A percentile compares a stretch with the other conserved stretches of the same genome.
phyloP scores from a whole-genome alignment of 2,797 vertebrate species.

The Centroberyx gerrardi region DNA sequence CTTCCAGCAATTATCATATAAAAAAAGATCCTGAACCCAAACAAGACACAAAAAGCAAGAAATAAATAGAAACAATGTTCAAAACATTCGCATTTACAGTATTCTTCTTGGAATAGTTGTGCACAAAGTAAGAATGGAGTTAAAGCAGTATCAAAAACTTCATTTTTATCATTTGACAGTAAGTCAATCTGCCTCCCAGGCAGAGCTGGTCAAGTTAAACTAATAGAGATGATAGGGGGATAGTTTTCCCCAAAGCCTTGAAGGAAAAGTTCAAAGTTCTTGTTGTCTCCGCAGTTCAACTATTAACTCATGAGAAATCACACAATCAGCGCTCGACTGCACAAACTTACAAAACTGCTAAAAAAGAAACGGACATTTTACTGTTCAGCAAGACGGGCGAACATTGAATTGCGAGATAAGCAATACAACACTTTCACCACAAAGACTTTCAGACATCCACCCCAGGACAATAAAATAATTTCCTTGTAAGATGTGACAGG shows the following conservation, averaged over 20 bases:
- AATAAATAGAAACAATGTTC: constrained; percentile 80
- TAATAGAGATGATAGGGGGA: constrained; percentile 10
- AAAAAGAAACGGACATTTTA: constrained; percentile 10
- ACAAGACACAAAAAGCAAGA: constrained; percentile 50
- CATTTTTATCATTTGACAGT: not conserved
- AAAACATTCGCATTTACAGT: constrained; percentile 78
- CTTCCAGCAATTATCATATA: constrained; percentile 53
- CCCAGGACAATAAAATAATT: constrained; percentile 7
- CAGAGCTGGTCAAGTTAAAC: constrained; percentile 13
- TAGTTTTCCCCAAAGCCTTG: not conserved
- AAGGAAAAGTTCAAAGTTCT: constrained; percentile 1
- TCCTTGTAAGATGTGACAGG: constrained; percentile 46
- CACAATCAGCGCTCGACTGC: constrained; percentile 19
- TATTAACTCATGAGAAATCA: constrained; percentile 14
- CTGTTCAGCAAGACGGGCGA: not conserved
- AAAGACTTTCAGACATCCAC: constrained; percentile 19
- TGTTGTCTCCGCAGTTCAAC: not conserved
- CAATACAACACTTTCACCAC: not conserved
- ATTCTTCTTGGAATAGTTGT: constrained; percentile 60
- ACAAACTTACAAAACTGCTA: constrained; percentile 13
- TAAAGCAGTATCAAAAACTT: constrained; percentile 39
- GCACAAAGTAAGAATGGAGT: constrained; percentile 39
- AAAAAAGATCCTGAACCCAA: constrained; percentile 46
- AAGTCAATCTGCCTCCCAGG: constrained; percentile 8
- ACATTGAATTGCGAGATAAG: constrained; percentile 23